Evolutionary conservation across 2,797 vertebrate species (phyloP).

Genomic region (Poeciliopsis infans): DNA sequence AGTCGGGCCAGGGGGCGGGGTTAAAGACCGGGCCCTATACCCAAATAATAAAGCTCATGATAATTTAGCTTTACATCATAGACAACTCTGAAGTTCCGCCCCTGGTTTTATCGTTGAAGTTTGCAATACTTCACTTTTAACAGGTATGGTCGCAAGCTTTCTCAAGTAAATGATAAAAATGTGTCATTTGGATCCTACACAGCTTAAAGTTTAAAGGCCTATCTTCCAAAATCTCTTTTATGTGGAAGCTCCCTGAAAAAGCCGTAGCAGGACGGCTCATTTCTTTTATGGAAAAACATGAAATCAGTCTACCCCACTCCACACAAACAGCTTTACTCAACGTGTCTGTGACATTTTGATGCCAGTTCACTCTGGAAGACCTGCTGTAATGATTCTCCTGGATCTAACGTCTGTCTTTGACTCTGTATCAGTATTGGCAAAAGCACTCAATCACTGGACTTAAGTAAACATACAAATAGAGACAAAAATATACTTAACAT

Average conservation of each 20-base stretch:
- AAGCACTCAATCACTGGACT: no score
- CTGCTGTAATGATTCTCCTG: not conserved
- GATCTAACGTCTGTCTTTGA: not conserved
- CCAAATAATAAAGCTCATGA: no score
- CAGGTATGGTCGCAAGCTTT: not conserved
- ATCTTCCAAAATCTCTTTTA: not conserved
- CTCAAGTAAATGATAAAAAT: not conserved
- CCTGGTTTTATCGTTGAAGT: not conserved
- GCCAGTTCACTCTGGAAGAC: not conserved
- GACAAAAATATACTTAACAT: no score
- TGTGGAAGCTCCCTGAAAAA: not conserved
- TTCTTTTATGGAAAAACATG: not conserved
- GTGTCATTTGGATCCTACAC: not conserved
- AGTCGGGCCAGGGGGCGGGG: no score
- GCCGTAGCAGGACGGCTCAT: not conserved
- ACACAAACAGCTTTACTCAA: not conserved
- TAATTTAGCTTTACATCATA: no score
- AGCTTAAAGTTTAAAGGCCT: not conserved
- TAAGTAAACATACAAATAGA: no score
- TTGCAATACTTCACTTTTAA: not conserved
- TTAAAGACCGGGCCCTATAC: no score
- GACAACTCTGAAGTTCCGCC: no score
- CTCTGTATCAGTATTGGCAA: not conserved
- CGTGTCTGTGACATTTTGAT: not conserved
- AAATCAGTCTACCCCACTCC: not conserved